Evolutionary conservation across 2,797 vertebrate genomes (phyloP).

Genomic region (Myotis planiceps): DNA sequence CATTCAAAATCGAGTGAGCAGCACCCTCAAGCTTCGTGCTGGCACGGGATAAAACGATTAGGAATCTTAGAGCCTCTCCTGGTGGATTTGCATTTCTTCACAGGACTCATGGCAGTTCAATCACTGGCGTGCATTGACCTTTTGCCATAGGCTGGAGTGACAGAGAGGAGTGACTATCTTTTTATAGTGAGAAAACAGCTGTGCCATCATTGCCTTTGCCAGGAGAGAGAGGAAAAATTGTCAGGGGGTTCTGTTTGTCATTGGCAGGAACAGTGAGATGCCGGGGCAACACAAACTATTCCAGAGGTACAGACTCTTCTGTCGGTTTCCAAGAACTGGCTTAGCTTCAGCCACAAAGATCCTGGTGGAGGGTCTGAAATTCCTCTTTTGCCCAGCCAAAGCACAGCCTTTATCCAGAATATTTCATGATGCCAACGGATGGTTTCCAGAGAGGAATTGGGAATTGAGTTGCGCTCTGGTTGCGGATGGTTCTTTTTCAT

Average conservation of each 20-base stretch:
- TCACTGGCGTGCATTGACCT: constrained; percentile 10
- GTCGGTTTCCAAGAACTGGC: constrained; percentile 74
- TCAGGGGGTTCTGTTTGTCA: constrained; percentile 74
- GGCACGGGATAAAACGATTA: background rate
- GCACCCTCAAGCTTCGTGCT: background rate
- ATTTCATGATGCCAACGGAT: constrained; percentile 70
- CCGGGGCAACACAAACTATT: constrained; percentile 72
- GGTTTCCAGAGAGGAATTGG: constrained; percentile 77
- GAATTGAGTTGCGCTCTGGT: constrained; percentile 77
- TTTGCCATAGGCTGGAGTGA: background rate
- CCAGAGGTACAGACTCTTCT: constrained; percentile 55
- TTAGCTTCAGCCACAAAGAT: constrained; percentile 72
- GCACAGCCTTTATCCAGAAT: constrained; percentile 47
- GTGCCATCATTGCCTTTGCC: constrained; percentile 24
- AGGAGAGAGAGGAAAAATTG: constrained; percentile 71
- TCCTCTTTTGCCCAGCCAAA: constrained; percentile 67
- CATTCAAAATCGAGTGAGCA: background rate
- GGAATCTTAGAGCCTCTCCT: background rate
- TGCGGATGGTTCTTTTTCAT: constrained; percentile 81
- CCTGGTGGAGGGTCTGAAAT: constrained; percentile 58
- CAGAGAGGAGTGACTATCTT: constrained; percentile 56
- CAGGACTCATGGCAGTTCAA: background rate
- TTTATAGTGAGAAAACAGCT: constrained; percentile 77
- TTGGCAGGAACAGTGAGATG: constrained; percentile 71
- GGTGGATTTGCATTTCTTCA: background rate